Evolutionary conservation across 2,888 invertebrate genomes (phyloP).

Genomic region (Phyto melanocephala): DNA sequence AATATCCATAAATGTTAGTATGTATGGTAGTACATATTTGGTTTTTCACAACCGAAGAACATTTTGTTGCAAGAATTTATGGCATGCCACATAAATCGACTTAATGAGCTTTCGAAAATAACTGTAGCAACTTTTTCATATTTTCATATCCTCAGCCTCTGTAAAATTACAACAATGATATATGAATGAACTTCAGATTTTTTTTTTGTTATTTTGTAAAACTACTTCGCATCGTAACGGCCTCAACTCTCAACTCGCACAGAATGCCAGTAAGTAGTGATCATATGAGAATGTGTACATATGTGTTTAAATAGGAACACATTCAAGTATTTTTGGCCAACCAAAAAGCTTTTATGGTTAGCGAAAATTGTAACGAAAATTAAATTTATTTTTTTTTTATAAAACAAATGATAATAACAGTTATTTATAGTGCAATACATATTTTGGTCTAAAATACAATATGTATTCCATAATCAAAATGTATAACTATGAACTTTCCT

Average conservation of each 20-base stretch:
- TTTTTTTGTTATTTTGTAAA: conserved; percentile 8
- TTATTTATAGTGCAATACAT: conserved; percentile 61
- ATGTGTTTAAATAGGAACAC: not conserved
- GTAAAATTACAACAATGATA: conserved; percentile 52
- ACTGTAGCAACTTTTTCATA: conserved; percentile 53
- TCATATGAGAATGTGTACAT: not conserved
- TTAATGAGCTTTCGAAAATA: conserved; percentile 63
- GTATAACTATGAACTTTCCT: conserved; percentile 4
- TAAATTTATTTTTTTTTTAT: conserved; percentile 32
- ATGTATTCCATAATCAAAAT: conserved; percentile 16
- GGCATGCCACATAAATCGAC: conserved; percentile 63
- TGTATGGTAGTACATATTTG: conserved; percentile 45
- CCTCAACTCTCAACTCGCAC: not conserved
- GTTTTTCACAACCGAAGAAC: conserved; percentile 42
- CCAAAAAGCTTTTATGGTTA: conserved; percentile 48
- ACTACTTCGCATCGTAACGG: conserved; percentile 21
- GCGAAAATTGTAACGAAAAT: conserved; percentile 50
- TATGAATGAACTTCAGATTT: conserved; percentile 48
- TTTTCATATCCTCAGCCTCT: conserved; percentile 53
- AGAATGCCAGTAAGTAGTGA: not conserved
- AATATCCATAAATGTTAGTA: not conserved
- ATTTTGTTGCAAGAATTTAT: conserved; percentile 62
- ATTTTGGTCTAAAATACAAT: conserved; percentile 33
- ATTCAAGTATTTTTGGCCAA: conserved; percentile 36
- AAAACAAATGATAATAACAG: conserved; percentile 55